Evolutionary conservation across 2,113 vertebrate species (phyloP), one percentile per base, ranked within the genome.

Genomic region (Myrmophylax atrothorax): DNA sequence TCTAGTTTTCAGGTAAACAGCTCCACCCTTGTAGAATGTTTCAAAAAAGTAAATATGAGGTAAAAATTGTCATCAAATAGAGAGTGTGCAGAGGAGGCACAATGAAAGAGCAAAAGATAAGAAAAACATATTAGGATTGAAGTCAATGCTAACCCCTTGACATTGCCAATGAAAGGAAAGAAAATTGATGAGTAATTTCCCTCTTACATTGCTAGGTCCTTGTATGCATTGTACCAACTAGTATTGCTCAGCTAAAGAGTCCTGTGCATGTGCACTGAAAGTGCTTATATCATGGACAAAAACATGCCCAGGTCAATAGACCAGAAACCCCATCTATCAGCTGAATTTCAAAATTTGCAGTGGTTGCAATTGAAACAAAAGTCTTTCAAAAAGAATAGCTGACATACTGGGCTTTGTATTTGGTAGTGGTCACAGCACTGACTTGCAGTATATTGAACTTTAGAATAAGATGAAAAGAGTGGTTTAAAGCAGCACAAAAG

Each of bases 191-290:
- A 58, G 20, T 40, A 2, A 25, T 72, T 90, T 76, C 19, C 33
- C 18, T 64, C 68, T 79, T 40, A 52, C 17, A 14, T 44, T 79
- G 2, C 22, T 60, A 60, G 10, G 19, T 80, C 9, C 23, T 76
- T 58, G 15, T 0, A 1, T 73, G 23, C 2, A 0, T 28, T 44
- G 31, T 44, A 52, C 9, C 22, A 49, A 40, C 60, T 75, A 60
- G 11, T 35, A 44, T 35, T 49, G 22, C 28, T 55, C 15, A 28
- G 19, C 59, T 75, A 55, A 8, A 60, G 13, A 63, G 20, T 66
- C n/a, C 42, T 69, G 74, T 8, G 28, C 29, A 14, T 0, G 0
- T 70, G 17, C 26, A n/a, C 40, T 13, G 19, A 7, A 87, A 85
- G 10, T 66, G 38, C 35, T 70, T 82, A 10, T 35, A 23, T 18